phyloP scores from a whole-genome alignment of 2,797 vertebrate genomes.

The Cyclura pinguis region DNA sequence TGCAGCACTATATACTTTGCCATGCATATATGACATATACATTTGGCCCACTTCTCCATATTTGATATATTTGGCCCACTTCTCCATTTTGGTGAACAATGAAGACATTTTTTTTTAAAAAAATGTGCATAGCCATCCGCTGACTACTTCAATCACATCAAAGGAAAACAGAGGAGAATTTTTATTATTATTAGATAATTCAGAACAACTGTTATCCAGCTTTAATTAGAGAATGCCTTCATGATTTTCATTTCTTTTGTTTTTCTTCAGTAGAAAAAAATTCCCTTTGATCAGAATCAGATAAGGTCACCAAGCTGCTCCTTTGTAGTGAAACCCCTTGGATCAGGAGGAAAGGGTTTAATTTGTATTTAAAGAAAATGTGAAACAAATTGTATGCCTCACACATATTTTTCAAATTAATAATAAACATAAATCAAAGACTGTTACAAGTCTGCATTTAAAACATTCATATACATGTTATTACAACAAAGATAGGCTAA shows the following conservation, averaged over 20 bases:
- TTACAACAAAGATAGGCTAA: constrained; percentile 35
- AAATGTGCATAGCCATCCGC: background rate
- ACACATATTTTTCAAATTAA: constrained; percentile 52
- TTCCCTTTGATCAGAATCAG: constrained; percentile 51
- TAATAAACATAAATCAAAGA: constrained; percentile 51
- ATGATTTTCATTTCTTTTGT: constrained; percentile 57
- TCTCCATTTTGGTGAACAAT: background rate
- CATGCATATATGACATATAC: background rate
- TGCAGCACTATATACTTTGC: background rate
- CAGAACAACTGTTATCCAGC: constrained; percentile 26
- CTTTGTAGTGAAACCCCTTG: constrained; percentile 32
- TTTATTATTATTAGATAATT: constrained; percentile 49
- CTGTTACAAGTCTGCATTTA: constrained; percentile 49
- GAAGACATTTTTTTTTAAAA: background rate
- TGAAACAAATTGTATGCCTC: constrained; percentile 57
- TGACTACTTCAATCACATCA: constrained; percentile 37
- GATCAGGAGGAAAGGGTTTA: constrained; percentile 43
- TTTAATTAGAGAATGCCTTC: constrained; percentile 65
- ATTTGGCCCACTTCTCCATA: background rate
- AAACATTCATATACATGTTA: constrained; percentile 40
- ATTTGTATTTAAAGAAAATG: constrained; percentile 61
- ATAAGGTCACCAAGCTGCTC: constrained; percentile 46
- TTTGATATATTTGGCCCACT: background rate
- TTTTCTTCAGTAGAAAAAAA: constrained; percentile 60
- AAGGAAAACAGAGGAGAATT: constrained; percentile 58